Base-by-base conservation (phyloP, 2,113 vertebrate genomes). In the Circaetus cinerascens region DNA sequence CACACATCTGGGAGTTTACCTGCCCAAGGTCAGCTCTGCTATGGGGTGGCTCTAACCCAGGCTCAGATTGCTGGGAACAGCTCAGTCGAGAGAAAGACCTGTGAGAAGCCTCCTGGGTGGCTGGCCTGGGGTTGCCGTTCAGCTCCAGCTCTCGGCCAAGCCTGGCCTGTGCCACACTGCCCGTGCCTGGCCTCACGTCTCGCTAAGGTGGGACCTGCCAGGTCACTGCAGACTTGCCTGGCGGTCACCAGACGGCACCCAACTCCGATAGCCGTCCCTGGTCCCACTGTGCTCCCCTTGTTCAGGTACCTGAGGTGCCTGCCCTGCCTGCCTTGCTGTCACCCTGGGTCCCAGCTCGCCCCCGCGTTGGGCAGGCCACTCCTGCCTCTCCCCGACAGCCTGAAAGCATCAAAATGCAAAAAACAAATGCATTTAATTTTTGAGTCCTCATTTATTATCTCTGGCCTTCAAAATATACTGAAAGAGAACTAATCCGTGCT, bases 311-410 rank as follows among this genome's bases (percentile, higher is more conserved):
- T 5, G 21, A 59, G 26, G 22, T 18, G 40, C 73, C 56, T 15
- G 14, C 23, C 43, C 55, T 60, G 53, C 48, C 77, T 40, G 43
- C 41, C 43, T 22, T 7, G 7, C 50, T 26, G 17, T 7, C 59
- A 68, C 32, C 8, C 57, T 16, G 30, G 7, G 4, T 40, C 30
- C 62, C 93, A 46, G 46, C 50, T 22, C 2, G 3, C 8, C 36
- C 27, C 19, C 0, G 1, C 0, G 0, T 3, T 25, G 51, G 23
- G 32, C 41, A 40, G 27, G 46, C 10, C n/a, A 2, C 13, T 75
- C 27, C 71, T 55, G 29, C 29, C 72, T 51, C 48, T 68, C 48
- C 51, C 57, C 19, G 6, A 38, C 34, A 85, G 46, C 41, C 45
- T 3, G 3, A 77, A 38, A 63, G 30, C 71, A 93, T 21, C 43